Conservation (phyloP, 2,797 vertebrate genomes). For the Pseudomugil gertrudae region DNA sequence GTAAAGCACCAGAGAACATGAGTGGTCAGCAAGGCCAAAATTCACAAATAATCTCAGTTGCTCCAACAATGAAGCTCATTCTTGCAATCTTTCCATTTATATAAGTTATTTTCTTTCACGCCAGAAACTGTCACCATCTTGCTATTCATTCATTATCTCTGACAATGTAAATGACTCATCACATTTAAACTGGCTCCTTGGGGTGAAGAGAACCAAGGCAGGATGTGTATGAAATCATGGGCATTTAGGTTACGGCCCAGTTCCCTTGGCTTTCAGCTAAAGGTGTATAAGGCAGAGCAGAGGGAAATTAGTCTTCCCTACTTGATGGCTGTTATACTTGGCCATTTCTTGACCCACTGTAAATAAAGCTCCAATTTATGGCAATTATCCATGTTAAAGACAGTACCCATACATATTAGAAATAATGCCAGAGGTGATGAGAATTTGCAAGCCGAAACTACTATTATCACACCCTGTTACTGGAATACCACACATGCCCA, state of each 20-base stretch:
- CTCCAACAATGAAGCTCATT: slow-evolving; percentile 51
- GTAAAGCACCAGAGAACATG: slow-evolving; percentile 29
- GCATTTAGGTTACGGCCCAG: slow-evolving; percentile 63
- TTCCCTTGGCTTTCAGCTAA: slow-evolving; percentile 44
- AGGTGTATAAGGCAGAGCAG: slow-evolving; percentile 44
- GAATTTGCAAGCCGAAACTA: slow-evolving; percentile 33
- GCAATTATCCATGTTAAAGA: slow-evolving; percentile 73
- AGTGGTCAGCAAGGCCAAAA: slow-evolving; percentile 54
- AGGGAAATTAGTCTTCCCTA: slow-evolving; percentile 61
- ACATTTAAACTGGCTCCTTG: slow-evolving; percentile 65
- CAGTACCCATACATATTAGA: slow-evolving; percentile 63
- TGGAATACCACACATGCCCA: slow-evolving; percentile 49
- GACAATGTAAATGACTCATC: slow-evolving; percentile 78
- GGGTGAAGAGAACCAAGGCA: slow-evolving; percentile 55
- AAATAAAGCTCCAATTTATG: slow-evolving; percentile 74
- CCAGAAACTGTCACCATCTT: slow-evolving; percentile 56
- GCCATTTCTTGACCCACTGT: slow-evolving; percentile 71
- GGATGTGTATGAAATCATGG: slow-evolving; percentile 69
- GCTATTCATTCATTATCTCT: slow-evolving; percentile 70
- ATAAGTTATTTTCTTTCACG: slow-evolving; percentile 61
- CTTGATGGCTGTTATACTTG: slow-evolving; percentile 70
- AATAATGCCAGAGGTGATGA: slow-evolving; percentile 68
- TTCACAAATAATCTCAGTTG: slow-evolving; percentile 42
- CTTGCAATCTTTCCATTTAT: slow-evolving; percentile 42
- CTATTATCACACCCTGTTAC: slow-evolving; percentile 47